Base-by-base conservation (phyloP, 2,888 invertebrate genomes). In the Microdon myrmicae region DNA sequence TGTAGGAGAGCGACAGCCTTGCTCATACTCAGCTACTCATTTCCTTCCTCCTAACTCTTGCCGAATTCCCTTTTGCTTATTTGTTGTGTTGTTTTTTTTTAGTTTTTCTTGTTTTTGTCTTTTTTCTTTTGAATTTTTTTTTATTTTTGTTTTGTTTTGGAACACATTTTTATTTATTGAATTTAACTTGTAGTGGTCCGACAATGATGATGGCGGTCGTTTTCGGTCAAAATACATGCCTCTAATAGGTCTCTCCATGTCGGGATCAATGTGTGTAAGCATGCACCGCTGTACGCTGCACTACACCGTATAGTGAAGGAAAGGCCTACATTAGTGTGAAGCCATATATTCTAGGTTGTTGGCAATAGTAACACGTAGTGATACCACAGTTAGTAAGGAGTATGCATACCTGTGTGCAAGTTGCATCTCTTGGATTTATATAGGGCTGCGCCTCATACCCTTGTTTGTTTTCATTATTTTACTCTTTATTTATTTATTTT, bases 101-200 rank as follows among this genome's bases (percentile, higher is more conserved):
- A 47, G 23, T 26, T 9, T 19, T 32, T 55, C n/a, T n/a, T n/a
- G n/a, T 58, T 58, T 31, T 34, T 39, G 32, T 47, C n/a, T n/a
- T n/a, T n/a, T 55, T 25, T 26, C n/a, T 19, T 32, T 55, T 26
- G n/a, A 12, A 47, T 38, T 29, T 55, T 43, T 38, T 1, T 22
- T 47, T 29, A 41, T 45, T 51, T 22, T 26, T 39, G 35, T 29
- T 17, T 5, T 47, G 47, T 56, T 58, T 58, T 45, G 16, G 35
- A 39, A 49, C 43, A 53, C 51, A 59, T 66, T 66, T 66, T 66
- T 66, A 66, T 66, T 66, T 66, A 66, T 66, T 66, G 54, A 58
- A 66, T 59, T 66, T 59, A 66, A 66, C 66, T 66, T 66, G 66
- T 59, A 66, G 66, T 66, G 66, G 66, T 59, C 66, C 59, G 66